phyloP scores from a whole-genome alignment of 1,140 invertebrate genomes.

The Plodia interpunctella region DNA sequence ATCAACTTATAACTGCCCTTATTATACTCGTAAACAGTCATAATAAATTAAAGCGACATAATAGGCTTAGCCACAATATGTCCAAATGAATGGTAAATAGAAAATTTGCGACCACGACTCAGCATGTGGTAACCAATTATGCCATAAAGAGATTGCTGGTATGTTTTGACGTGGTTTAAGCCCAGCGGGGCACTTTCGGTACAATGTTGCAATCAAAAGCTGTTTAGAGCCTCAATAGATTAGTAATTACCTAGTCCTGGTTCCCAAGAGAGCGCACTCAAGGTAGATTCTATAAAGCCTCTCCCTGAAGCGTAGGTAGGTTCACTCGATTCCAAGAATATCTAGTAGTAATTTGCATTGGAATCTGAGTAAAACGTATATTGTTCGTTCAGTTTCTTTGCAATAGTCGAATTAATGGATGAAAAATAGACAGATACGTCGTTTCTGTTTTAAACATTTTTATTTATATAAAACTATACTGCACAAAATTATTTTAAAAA shows the following conservation, averaged over 20 bases:
- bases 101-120: slow-evolving; percentile 2
- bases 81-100: not conserved
- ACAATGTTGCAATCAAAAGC: slow-evolving; percentile 5
- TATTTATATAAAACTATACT: no score
- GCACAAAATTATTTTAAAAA: no score
- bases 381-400: not conserved
- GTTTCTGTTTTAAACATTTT: no score
- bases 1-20: not conserved
- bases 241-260: slow-evolving; percentile 2
- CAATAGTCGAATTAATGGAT: no score
- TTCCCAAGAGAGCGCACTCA: not conserved
- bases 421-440: no score
- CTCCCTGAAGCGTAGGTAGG: not conserved
- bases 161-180: slow-evolving; percentile 2
- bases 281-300: not conserved
- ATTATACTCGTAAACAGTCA: not conserved
- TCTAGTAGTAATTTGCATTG: not conserved
- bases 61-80: not conserved
- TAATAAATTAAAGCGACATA: slow-evolving; percentile 5
- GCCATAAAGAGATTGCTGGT: slow-evolving; percentile 5
- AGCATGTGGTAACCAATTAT: slow-evolving; percentile 7
- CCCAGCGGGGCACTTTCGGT: slow-evolving; percentile 2
- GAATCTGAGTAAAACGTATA: not conserved
- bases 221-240: slow-evolving; percentile 2
- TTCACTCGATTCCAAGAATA: not conserved